phyloP scores from a whole-genome alignment of 2,797 vertebrate genomes.

The Pseudotriccus pelzelni region DNA sequence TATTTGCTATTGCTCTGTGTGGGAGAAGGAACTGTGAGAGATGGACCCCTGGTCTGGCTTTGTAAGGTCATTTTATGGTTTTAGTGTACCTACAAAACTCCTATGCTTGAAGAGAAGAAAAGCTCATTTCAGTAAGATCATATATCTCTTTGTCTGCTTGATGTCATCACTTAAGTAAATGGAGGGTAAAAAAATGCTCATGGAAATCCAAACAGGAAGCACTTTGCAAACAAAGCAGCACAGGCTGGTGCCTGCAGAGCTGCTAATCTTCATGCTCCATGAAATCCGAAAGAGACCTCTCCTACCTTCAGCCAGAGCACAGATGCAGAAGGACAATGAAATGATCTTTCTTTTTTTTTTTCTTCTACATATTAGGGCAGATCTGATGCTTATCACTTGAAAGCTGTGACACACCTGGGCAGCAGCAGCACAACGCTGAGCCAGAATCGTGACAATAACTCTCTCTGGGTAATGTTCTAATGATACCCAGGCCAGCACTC shows the following conservation, averaged over 20 bases:
- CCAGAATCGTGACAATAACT: neutral
- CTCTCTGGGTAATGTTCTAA: neutral
- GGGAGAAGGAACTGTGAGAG: rapidly evolving
- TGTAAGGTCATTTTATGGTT: neutral
- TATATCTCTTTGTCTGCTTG: neutral
- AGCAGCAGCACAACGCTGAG: neutral
- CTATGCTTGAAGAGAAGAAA: neutral
- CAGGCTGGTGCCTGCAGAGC: conserved; percentile 35
- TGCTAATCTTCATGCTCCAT: conserved; percentile 25
- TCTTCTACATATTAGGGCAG: neutral
- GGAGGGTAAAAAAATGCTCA: conserved; percentile 37
- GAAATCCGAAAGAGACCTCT: conserved; percentile 28
- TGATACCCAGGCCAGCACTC: neutral
- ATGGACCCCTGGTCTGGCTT: neutral
- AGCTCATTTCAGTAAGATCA: neutral
- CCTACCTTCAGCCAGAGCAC: neutral
- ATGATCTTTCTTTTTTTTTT: neutral
- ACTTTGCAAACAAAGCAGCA: conserved; percentile 32
- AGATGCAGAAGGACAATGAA: neutral
- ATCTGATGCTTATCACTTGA: neutral
- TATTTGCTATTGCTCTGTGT: neutral
- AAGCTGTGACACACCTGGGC: neutral
- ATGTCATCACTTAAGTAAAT: conserved; percentile 47
- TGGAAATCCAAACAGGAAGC: conserved; percentile 62
- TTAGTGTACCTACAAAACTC: neutral